A percentile compares a stretch with the other conserved stretches of the same genome.
These are phyloP conservation scores for Uloborus plumipes DNA, from an alignment of 2,888 invertebrate species.

Conservation along the genomic window DNA sequence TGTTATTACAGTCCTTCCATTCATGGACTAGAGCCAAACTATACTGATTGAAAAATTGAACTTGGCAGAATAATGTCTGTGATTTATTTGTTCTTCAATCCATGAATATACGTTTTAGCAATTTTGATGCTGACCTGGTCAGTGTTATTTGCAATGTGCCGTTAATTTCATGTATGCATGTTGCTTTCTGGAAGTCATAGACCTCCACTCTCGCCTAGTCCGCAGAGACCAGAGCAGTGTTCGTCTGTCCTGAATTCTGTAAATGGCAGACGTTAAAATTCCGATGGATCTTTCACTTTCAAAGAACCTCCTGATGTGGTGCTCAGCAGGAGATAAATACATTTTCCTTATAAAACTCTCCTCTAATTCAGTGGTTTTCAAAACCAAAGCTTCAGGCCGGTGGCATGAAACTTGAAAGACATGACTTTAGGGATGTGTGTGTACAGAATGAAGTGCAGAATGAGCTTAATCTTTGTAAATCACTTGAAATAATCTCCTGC, in stretches of 20 bases:
- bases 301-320: conserved; percentile 57
- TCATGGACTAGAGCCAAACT: conserved; percentile 54
- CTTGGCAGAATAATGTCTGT: conserved; percentile 60
- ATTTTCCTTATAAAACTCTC: conserved; percentile 53
- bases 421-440: conserved; percentile 44
- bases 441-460: conserved; percentile 57
- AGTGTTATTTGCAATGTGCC: conserved; percentile 58
- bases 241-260: conserved; percentile 53
- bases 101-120: conserved; percentile 58
- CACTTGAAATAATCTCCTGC: conserved; percentile 63
- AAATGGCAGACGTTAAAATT: conserved; percentile 60
- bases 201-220: conserved; percentile 61
- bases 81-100: conserved; percentile 61
- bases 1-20: conserved; percentile 63
- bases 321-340: conserved; percentile 59
- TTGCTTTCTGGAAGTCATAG: conserved; percentile 63
- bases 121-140: conserved; percentile 59
- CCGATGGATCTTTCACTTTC: conserved; percentile 61
- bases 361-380: conserved; percentile 62
- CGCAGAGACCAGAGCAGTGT: conserved; percentile 57
- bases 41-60: conserved; percentile 33
- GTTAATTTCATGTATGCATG: conserved; percentile 60
- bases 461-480: conserved; percentile 64
- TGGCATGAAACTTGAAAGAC: conserved; percentile 63
- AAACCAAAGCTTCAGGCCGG: conserved; percentile 60